Base-by-base conservation (phyloP, 2,888 invertebrate species). In the Ennomos quercinarius region DNA sequence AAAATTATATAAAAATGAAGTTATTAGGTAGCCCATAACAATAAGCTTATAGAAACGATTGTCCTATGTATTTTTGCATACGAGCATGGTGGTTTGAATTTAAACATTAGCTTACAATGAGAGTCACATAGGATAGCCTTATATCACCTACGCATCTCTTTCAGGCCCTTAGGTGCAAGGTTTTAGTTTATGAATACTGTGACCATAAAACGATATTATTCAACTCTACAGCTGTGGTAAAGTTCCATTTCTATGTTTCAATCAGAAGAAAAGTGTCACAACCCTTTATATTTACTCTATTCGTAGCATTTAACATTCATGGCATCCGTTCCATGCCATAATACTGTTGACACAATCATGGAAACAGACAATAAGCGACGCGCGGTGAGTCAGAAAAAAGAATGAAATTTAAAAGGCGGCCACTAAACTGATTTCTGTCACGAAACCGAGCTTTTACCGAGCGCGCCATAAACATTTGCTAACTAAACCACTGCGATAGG, bases 341-440 rank as follows among this genome's bases (percentile, higher is more conserved):
- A 61, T 61, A 51, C 54, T 61, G 67, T 64, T 51, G 53, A 56
- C 68, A 72, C 55, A 51, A 63, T 68, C 67, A 63, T 62, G 59
- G 58, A 55, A 62, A 66, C 60, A 50, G 50, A 57, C 48, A 27
- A 41, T 48, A 50, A 55, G 59, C 35, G 50, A 3, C 27, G 27
- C 27, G 46, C 13, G 46, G 53, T 51, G 60, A 47, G 17, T 51
- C 50, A 46, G 41, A 50, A 46, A 59, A 45, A 53, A 59, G 27
- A 45, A 60, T 57, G 38, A 48, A 12, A 41, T 50, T 50, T 59
- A 44, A 54, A 60, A 59, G 45, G 43, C 53, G 49, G 48, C 35
- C 72, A 70, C 68, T 72, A 70, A 70, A 74, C 50, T 54, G 64
- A 67, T 67, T 65, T 61, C 58, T 54, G 50, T 60, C 66, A 70